These are phyloP conservation scores for Timandra comae DNA, from an alignment of 2,888 invertebrate genomes.

Conservation along the genomic window DNA sequence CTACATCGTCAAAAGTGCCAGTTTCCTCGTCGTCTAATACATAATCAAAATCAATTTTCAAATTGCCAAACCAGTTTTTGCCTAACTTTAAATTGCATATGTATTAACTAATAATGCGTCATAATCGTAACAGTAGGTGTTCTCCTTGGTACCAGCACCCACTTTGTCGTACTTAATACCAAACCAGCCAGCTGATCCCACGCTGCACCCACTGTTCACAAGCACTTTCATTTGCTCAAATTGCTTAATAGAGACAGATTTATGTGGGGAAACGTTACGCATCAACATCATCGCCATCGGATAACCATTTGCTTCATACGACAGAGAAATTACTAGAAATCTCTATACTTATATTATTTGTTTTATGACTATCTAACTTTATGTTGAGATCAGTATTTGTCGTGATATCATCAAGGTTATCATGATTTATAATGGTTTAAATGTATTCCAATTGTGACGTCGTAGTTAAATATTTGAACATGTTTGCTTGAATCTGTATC, in stretches of 20 bases:
- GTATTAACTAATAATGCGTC: background rate
- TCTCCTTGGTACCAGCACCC: constrained; percentile 61
- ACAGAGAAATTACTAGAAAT: background rate
- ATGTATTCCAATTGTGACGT: too few species aligned
- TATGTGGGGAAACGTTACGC: constrained; percentile 38
- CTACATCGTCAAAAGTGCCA: too few species aligned
- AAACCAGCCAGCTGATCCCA: constrained; percentile 39
- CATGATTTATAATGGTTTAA: constrained; percentile 14
- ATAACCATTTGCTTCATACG: background rate
- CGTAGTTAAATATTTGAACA: too few species aligned
- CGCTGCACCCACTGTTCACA: constrained; percentile 54
- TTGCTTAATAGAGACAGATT: constrained; percentile 51
- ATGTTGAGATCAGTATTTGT: constrained; percentile 24
- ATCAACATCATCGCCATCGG: constrained; percentile 10
- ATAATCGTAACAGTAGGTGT: constrained; percentile 34
- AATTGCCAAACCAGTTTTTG: constrained; percentile 1
- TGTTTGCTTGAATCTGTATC: too few species aligned
- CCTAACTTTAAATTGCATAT: background rate
- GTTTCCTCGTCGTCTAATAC: too few species aligned
- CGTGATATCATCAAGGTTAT: constrained; percentile 32
- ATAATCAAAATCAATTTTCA: too few species aligned
- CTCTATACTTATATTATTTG: too few species aligned
- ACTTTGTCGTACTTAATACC: constrained; percentile 36
- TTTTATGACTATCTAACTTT: constrained; percentile 7
- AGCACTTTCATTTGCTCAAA: constrained; percentile 58